Evolutionary conservation across 2,797 vertebrate species (phyloP), one percentile per base, ranked within the genome.

Genomic region (Chaenodraco wilsoni): DNA sequence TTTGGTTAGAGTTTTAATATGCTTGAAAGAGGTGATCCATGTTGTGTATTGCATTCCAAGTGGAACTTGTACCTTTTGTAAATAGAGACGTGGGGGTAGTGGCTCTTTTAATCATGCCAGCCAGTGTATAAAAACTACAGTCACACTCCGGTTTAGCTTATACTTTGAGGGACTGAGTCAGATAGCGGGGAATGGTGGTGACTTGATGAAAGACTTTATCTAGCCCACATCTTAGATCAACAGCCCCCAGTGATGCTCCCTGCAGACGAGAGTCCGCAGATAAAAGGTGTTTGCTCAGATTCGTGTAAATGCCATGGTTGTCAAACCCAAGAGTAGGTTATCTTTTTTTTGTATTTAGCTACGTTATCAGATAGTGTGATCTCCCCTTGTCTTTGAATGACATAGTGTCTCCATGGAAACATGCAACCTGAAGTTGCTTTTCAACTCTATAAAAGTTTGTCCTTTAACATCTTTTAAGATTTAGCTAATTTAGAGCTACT

Each of bases 271-370:
- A 67, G 81, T 78, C 82, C 6, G 43, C 82, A 88, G 88, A 93
- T 91, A 93, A 92, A 91, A 69, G 43, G 2, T 90, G 91, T 93
- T 92, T 94, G 84, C 90, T 91, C 83, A 91, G 90, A 92, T 93
- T 88, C 66, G 65, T 80, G 84, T 91, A 91, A 91, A 93, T 93
- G 89, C 91, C 88, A n/a, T n/a, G 84, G 92, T 92, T 87, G 93
- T 91, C 91, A 91, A 87, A 89, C 79, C 76, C 37, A 82, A 81
- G 72, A 81, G 51, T 67, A 52, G 82, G 79, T 85, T 87, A 79
- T 88, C 79, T 78, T 78, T 68, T 63, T 74, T 69, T 65, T 73
- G 55, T 88, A 81, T 89, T 84, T 75, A 69, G 73, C 78, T 45
- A 65, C 23, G 21, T 74, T 89, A 83, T 92, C 87, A 87, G 73